Conservation (phyloP, 1,140 invertebrate genomes). For the Apis laboriosa region DNA sequence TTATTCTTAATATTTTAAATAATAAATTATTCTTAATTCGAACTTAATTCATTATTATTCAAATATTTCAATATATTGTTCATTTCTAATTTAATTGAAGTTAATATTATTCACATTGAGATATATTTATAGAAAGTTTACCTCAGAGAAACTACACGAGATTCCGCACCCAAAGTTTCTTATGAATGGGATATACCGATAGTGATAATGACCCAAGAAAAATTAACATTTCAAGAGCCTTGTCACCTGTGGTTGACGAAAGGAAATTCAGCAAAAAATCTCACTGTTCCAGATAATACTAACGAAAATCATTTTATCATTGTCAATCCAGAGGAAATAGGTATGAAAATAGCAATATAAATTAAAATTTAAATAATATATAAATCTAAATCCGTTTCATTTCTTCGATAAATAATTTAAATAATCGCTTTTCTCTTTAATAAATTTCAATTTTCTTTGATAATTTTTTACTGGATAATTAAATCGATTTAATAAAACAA, state of each 20-base stretch:
- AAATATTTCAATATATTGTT: not conserved
- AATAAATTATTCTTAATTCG: no score
- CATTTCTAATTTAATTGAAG: not conserved
- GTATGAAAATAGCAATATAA: constrained; percentile 72
- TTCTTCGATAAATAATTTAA: no score
- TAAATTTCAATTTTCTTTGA: no score
- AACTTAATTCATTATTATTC: no score
- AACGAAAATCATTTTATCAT: constrained; percentile 84
- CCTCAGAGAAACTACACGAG: constrained; percentile 83
- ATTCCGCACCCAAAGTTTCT: constrained; percentile 73
- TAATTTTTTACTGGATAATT: no score
- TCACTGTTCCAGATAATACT: constrained; percentile 80
- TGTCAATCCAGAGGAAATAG: constrained; percentile 90
- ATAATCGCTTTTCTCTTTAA: no score
- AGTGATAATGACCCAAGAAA: constrained; percentile 82
- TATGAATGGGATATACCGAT: constrained; percentile 87
- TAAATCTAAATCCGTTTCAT: no score
- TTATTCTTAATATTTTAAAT: no score
- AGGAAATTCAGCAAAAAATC: constrained; percentile 60
- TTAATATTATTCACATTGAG: not conserved
- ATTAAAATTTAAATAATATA: no score
- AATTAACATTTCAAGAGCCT: constrained; percentile 82
- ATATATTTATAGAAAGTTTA: constrained; percentile 83
- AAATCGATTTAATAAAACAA: not conserved
- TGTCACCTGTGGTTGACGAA: constrained; percentile 84